Percentiles rank a stretch among this genome's conserved stretches.
These are phyloP conservation scores for Pterocles orientalis DNA, from an alignment of 2,113 vertebrate genomes.

Conservation along the genomic window DNA sequence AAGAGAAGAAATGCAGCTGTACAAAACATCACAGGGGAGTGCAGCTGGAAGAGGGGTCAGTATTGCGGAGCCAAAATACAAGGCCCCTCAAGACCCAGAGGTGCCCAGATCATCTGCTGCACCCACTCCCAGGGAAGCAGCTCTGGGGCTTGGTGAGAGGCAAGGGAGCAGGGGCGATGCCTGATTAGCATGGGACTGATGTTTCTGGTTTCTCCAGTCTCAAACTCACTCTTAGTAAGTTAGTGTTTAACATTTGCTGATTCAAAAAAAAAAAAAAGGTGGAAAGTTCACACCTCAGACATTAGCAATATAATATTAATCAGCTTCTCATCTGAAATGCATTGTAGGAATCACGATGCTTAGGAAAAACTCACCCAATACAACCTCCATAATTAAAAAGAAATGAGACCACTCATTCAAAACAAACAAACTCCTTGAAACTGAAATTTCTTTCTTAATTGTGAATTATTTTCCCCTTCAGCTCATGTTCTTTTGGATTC, in stretches of 20 bases:
- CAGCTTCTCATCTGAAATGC: not conserved
- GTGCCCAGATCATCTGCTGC: not conserved
- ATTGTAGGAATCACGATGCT: not conserved
- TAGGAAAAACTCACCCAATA: not conserved
- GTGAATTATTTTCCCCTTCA: not conserved
- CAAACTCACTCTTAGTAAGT: not conserved
- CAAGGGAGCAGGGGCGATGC: not conserved
- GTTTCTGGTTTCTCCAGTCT: not conserved
- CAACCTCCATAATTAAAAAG: not conserved
- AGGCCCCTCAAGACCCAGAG: not conserved
- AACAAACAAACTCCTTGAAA: not conserved
- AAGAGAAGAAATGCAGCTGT: not conserved
- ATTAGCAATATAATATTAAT: not conserved
- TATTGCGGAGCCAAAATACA: not conserved
- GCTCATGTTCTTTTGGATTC: not conserved
- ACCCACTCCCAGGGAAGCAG: not conserved
- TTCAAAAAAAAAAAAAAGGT: not conserved
- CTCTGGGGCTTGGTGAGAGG: rapidly evolving
- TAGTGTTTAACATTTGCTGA: not conserved
- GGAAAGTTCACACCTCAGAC: not conserved
- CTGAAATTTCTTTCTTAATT: not conserved
- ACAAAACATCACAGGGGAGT: not conserved
- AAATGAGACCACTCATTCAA: not conserved
- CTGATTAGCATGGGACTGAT: not conserved
- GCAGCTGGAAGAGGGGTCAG: not conserved